Percentiles rank a stretch among this genome's conserved stretches.
Conservation (phyloP, 1,140 invertebrate genomes). For the Ceratosolen fusciceps region DNA sequence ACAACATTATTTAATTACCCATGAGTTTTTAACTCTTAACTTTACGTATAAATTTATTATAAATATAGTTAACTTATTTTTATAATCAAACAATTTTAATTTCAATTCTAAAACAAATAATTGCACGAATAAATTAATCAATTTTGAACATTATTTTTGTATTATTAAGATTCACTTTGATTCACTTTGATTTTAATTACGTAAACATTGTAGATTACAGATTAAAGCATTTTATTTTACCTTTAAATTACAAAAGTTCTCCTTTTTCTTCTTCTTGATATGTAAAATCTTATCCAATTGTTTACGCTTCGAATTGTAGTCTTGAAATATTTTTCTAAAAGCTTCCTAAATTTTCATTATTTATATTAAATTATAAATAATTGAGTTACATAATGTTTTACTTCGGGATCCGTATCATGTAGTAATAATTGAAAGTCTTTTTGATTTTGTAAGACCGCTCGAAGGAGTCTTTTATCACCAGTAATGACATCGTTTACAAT, state of each 20-base stretch:
- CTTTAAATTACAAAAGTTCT: slow-evolving; percentile 72
- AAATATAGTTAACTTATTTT: too few species aligned
- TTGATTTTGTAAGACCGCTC: slow-evolving; percentile 72
- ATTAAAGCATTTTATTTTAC: too few species aligned
- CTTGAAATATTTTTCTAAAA: slow-evolving; percentile 72
- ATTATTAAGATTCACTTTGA: too few species aligned
- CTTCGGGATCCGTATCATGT: slow-evolving; percentile 71
- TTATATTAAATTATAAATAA: neutral
- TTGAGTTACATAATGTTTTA: slow-evolving; percentile 37
- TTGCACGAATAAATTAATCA: too few species aligned
- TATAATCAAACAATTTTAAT: too few species aligned
- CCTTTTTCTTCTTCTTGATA: slow-evolving; percentile 73
- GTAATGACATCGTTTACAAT: slow-evolving; percentile 72
- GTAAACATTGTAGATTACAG: too few species aligned
- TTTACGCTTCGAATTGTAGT: slow-evolving; percentile 74
- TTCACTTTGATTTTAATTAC: too few species aligned
- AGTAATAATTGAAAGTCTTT: slow-evolving; percentile 73
- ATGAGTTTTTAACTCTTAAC: too few species aligned
- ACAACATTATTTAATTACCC: too few species aligned
- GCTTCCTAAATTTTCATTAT: slow-evolving; percentile 69
- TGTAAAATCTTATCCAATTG: slow-evolving; percentile 74
- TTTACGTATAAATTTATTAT: too few species aligned
- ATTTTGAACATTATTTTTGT: too few species aligned
- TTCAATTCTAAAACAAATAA: too few species aligned
- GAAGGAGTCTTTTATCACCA: slow-evolving; percentile 73